Evolutionary conservation across 2,888 invertebrate genomes (phyloP).

Genomic region (Drosophila affinis): DNA sequence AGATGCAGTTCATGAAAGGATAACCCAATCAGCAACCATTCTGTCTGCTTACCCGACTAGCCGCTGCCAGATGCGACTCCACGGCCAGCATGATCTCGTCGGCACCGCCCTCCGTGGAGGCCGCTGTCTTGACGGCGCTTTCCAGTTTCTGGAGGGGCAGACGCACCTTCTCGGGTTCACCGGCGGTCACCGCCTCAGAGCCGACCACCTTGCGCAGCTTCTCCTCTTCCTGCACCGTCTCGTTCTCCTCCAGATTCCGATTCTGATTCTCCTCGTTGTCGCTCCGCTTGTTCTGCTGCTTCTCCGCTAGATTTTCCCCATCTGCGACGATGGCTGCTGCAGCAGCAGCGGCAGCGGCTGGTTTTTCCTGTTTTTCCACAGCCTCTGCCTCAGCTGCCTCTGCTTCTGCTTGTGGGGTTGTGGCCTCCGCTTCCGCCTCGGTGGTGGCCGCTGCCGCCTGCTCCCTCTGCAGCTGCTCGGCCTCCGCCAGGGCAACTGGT

Average conservation of each 20-base stretch:
- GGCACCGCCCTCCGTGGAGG: constrained; percentile 61
- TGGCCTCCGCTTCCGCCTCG: constrained; percentile 53
- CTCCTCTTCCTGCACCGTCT: constrained; percentile 85
- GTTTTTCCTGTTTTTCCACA: constrained; percentile 72
- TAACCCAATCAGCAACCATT: background rate
- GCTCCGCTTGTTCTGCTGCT: constrained; percentile 78
- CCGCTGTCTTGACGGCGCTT: constrained; percentile 79
- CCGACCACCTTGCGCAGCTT: constrained; percentile 84
- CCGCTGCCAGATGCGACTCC: constrained; percentile 82
- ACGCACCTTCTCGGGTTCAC: constrained; percentile 85
- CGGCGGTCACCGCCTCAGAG: constrained; percentile 80
- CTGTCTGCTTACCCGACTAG: constrained; percentile 74
- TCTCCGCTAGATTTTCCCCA: constrained; percentile 62
- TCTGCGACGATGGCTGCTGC: constrained; percentile 40
- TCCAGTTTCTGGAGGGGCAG: constrained; percentile 85
- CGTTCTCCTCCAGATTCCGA: constrained; percentile 81
- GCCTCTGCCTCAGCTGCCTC: constrained; percentile 63
- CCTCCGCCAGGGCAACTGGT: constrained; percentile 82
- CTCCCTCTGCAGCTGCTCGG: constrained; percentile 61
- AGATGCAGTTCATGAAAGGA: background rate
- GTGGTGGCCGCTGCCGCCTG: constrained; percentile 42
- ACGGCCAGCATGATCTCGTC: constrained; percentile 87
- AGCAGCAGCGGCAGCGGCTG: constrained; percentile 47
- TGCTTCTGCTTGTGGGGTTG: constrained; percentile 54
- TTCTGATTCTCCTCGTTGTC: constrained; percentile 48